Evolutionary conservation across 2,113 vertebrate species (phyloP).

Genomic region (Oplegnathus fasciatus): DNA sequence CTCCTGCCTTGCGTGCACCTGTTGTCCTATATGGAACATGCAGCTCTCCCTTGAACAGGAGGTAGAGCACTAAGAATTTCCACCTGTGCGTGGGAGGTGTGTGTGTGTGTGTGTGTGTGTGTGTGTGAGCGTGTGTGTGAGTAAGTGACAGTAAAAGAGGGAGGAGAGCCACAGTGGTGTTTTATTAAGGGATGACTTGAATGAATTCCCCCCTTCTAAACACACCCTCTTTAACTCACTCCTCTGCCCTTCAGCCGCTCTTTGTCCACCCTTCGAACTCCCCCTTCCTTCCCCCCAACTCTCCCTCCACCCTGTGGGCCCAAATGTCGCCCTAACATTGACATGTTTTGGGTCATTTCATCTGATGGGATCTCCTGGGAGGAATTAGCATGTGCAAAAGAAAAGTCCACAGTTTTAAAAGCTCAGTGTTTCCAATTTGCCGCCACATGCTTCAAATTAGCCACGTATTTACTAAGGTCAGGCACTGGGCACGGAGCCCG

Average conservation of each 20-base stretch:
- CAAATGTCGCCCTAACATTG: constrained; percentile 68
- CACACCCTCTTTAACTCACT: constrained; percentile 46
- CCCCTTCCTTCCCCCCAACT: no score
- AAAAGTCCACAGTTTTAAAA: constrained; percentile 92
- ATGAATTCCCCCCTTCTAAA: constrained; percentile 54
- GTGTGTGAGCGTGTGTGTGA: constrained; percentile 25
- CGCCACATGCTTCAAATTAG: constrained; percentile 94
- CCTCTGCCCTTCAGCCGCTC: constrained; percentile 43
- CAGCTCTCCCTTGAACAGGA: constrained; percentile 62
- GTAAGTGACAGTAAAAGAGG: constrained; percentile 48
- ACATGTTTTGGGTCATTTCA: constrained; percentile 89
- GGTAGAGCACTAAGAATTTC: constrained; percentile 58
- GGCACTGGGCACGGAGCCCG: constrained; percentile 74
- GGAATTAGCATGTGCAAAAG: constrained; percentile 91
- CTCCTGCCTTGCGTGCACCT: constrained; percentile 76
- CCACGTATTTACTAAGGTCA: constrained; percentile 92
- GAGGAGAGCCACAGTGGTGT: constrained; percentile 25
- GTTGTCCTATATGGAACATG: constrained; percentile 65
- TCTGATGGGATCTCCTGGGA: constrained; percentile 90
- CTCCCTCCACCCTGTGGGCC: constrained; percentile 36
- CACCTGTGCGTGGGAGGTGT: constrained; percentile 63
- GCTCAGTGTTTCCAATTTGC: constrained; percentile 93
- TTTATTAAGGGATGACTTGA: constrained; percentile 52
- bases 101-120: constrained; percentile 27
- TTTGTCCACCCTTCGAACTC: constrained; percentile 42